phyloP scores from a whole-genome alignment of 2,797 vertebrate species.

The Serranus cabrilla region DNA sequence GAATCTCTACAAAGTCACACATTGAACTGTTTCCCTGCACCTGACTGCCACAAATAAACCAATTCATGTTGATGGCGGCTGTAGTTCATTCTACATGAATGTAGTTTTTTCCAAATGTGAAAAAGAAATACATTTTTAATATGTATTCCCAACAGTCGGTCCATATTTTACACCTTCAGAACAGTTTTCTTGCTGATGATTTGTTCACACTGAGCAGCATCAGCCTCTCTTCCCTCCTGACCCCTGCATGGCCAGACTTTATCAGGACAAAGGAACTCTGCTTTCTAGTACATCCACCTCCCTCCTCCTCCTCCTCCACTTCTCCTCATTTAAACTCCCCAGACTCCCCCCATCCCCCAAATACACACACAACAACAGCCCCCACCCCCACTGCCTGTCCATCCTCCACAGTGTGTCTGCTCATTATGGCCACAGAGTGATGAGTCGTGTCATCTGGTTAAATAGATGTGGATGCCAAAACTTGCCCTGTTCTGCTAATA shows the following conservation, averaged over 20 bases:
- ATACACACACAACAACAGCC: conserved; percentile 29
- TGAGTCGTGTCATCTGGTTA: conserved; percentile 6
- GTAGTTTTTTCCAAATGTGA: not conserved
- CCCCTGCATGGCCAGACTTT: conserved; percentile 47
- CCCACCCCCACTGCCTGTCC: conserved; percentile 1
- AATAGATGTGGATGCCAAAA: conserved; percentile 16
- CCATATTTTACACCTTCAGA: not conserved
- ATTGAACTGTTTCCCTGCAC: not conserved
- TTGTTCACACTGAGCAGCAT: no score
- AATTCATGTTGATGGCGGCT: no score
- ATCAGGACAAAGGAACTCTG: conserved; percentile 72
- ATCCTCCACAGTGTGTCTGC: conserved; percentile 20
- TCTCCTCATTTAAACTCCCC: conserved; percentile 69
- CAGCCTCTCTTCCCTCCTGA: conserved; percentile 48
- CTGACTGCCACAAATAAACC: not conserved
- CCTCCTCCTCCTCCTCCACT: conserved; percentile 30
- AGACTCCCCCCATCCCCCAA: conserved; percentile 47
- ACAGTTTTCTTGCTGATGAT: not conserved
- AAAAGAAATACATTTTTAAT: not conserved
- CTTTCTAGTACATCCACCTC: conserved; percentile 53
- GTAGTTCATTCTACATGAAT: no score
- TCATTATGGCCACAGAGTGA: conserved; percentile 16
- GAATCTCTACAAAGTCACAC: not conserved
- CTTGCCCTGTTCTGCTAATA: not conserved
- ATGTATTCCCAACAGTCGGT: not conserved